These are phyloP conservation scores for Mycetomoellerius zeteki DNA, from an alignment of 1,140 invertebrate genomes.

Conservation along the genomic window DNA sequence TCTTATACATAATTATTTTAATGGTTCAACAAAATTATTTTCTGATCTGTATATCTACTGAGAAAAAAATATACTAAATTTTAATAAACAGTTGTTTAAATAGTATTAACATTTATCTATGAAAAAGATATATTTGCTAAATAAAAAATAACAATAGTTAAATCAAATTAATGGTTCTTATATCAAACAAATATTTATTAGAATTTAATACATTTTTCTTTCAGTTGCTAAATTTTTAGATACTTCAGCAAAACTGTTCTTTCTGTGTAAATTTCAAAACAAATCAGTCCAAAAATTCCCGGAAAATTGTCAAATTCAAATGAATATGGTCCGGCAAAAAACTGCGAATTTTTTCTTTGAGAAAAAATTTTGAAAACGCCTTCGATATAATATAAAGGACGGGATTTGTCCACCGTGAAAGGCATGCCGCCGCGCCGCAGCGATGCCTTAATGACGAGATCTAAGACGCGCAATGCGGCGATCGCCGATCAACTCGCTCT, in stretches of 20 bases:
- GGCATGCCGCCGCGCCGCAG: neutral
- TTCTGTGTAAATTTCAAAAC: neutral
- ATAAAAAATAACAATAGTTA: too few relatives aligned
- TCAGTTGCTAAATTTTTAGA: too few relatives aligned
- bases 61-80: too few relatives aligned
- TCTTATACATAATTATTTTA: too few relatives aligned
- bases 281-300: neutral
- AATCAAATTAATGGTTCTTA: too few relatives aligned
- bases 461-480: conserved; percentile 36
- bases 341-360: neutral
- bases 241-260: neutral
- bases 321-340: neutral
- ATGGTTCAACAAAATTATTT: too few relatives aligned
- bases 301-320: neutral
- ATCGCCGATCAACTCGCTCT: conserved; percentile 19
- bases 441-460: conserved; percentile 65
- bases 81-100: too few relatives aligned
- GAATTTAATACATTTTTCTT: too few relatives aligned
- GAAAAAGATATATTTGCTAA: too few relatives aligned
- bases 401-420: conserved; percentile 33
- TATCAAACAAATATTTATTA: too few relatives aligned
- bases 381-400: neutral
- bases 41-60: too few relatives aligned
- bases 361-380: neutral
- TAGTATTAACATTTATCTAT: too few relatives aligned